These are phyloP conservation scores for Trichacis sp. DNA, from an alignment of 2,888 invertebrate species.

Conservation along the genomic window DNA sequence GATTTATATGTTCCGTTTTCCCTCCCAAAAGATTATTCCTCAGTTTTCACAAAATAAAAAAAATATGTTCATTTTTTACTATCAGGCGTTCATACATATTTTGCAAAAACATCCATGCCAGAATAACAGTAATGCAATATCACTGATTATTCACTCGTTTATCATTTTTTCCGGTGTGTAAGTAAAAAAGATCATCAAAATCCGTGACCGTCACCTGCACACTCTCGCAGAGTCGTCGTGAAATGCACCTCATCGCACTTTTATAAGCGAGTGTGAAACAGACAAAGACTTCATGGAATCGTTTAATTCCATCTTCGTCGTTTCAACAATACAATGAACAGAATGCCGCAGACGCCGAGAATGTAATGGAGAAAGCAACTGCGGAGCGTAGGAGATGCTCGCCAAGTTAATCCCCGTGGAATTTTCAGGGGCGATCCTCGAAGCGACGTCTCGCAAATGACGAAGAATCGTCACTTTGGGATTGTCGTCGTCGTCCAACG, in stretches of 20 bases:
- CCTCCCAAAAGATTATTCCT: no score
- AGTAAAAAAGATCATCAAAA: no score
- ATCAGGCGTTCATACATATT: no score
- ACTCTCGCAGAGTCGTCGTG: no score
- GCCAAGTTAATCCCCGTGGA: not conserved
- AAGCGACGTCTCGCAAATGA: not conserved
- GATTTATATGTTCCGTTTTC: no score
- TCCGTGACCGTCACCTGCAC: no score
- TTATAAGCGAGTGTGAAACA: not conserved
- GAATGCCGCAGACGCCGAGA: not conserved
- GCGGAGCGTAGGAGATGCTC: not conserved
- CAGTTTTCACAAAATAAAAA: no score
- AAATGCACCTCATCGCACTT: not conserved
- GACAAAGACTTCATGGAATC: not conserved
- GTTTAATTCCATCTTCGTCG: not conserved
- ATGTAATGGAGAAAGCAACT: conserved; percentile 6
- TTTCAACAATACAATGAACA: not conserved
- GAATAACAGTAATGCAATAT: no score
- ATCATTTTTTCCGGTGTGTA: no score
- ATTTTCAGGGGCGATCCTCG: conserved; percentile 1
- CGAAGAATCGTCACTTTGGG: conserved; percentile 8
- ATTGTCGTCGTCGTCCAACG: not conserved
- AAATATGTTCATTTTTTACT: no score
- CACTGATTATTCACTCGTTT: no score
- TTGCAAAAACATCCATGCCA: no score